phyloP scores from a whole-genome alignment of 2,797 vertebrate species.

The Peromyscus aztecus region DNA sequence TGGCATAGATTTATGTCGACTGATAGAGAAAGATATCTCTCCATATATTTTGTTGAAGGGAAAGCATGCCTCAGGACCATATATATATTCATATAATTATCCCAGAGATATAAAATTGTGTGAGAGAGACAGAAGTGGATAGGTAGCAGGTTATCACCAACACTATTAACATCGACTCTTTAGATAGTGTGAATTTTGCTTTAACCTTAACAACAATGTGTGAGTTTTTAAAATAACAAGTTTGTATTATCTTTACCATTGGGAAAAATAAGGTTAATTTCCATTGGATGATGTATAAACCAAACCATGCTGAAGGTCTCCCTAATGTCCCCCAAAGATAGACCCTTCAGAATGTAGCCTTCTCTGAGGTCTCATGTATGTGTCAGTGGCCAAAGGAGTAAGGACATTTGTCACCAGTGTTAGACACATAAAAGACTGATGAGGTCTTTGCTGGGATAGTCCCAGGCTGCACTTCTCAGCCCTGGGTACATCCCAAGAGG shows the following conservation, averaged over 20 bases:
- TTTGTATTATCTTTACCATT: neutral
- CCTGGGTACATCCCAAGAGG: neutral
- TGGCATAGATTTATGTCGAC: conserved; percentile 77
- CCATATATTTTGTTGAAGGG: conserved; percentile 54
- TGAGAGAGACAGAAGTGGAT: conserved; percentile 15
- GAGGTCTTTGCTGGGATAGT: neutral
- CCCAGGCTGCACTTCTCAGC: neutral
- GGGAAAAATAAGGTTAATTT: conserved; percentile 2
- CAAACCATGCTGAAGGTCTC: neutral
- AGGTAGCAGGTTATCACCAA: neutral
- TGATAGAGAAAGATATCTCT: conserved; percentile 63
- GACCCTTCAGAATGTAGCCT: neutral
- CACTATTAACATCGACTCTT: neutral
- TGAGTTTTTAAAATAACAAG: conserved; percentile 18
- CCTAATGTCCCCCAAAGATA: neutral
- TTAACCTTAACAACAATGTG: conserved; percentile 28
- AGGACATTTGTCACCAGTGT: neutral
- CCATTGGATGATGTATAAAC: neutral
- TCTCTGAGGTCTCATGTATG: neutral
- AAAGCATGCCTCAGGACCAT: conserved; percentile 38
- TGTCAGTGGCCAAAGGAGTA: neutral
- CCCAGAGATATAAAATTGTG: conserved; percentile 40
- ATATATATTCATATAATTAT: conserved; percentile 34
- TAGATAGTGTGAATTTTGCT: neutral
- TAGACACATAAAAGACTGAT: neutral